Base-by-base conservation (phyloP, 2,888 invertebrate species). In the Gymnocheta viridis region DNA sequence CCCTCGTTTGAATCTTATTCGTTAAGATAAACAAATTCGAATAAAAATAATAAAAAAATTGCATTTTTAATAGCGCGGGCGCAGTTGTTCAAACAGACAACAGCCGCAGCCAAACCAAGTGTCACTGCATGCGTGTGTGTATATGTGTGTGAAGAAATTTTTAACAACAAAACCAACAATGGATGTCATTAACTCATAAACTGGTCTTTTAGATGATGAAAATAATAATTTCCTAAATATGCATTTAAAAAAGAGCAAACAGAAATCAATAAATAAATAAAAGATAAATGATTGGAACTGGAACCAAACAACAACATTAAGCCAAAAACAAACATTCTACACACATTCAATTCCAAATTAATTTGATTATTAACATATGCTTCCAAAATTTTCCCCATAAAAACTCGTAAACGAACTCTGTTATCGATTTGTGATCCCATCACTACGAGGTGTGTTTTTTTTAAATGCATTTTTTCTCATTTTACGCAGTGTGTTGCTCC, bases 21-120 rank as follows among this genome's bases (percentile, higher is more conserved):
- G 58, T 77, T 60, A 82, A 78, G 72, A 82, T 82, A 82, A 82
- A 82, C 72, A 82, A 76, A 74, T 38, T 38, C n/a, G 14, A 62
- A 38, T 38, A 29, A 51, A 38, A 49, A 47, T 19, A 72, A 32
- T 29, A 62, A 10, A 35, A 60, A 72, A 77, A 67, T 60, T 82
- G 69, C 62, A 62, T 73, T 67, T 60, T 51, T 44, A 22, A 24
- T 73, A 67, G 82, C 82, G 77, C 82, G 82, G 82, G 67, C 82
- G 78, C 82, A 82, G 78, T 82, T 82, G 82, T 73, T 73, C 32
- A 72, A 82, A 82, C 51, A 74, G 19, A 74, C 4, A 64, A 73
- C 66, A 32, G 47, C 41, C 56, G 54, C 19, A 35, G 35, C 47
- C 17, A 17, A n/a, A 32, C 35, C n/a, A 54, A 38, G 10, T 62